Percentiles rank a stretch among this genome's conserved stretches.
Evolutionary conservation across 2,888 invertebrate species (phyloP).

Genomic region (Perithous albicinctus): DNA sequence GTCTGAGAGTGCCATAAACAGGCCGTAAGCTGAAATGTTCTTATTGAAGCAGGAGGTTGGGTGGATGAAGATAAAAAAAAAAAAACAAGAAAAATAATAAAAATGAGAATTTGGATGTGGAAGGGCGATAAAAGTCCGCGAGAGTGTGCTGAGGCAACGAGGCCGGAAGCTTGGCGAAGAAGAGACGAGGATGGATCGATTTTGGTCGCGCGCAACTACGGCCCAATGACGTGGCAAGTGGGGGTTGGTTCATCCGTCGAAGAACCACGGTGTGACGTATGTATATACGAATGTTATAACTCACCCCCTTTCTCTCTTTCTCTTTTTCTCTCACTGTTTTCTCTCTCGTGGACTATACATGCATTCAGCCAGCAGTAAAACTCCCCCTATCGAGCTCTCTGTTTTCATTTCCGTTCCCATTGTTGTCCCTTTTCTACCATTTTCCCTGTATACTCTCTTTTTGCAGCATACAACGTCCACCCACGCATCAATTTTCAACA

Average conservation of each 20-base stretch:
- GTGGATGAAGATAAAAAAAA: background rate
- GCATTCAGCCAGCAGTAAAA: conserved; percentile 6
- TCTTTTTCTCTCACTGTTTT: too few relatives aligned
- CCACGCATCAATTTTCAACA: conserved; percentile 3
- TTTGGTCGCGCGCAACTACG: conserved; percentile 29
- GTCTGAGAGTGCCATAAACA: conserved; percentile 31
- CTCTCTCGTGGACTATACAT: background rate
- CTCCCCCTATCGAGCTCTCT: conserved; percentile 34
- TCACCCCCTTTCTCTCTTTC: background rate
- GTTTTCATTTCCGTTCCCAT: conserved; percentile 65
- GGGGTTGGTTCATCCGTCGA: conserved; percentile 36
- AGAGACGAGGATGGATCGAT: conserved; percentile 32
- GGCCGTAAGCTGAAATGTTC: conserved; percentile 14
- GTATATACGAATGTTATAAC: conserved; percentile 16
- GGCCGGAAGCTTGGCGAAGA: conserved; percentile 23
- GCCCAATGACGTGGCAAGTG: conserved; percentile 45
- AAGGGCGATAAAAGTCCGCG: conserved; percentile 27
- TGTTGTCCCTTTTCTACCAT: conserved; percentile 56
- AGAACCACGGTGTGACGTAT: conserved; percentile 39
- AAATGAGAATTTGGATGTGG: conserved; percentile 9
- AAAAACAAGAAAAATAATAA: conserved; percentile 12
- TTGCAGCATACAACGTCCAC: background rate
- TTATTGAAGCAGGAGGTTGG: background rate
- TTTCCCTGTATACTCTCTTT: conserved; percentile 16
- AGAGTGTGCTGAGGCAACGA: background rate